Percentiles rank a stretch among this genome's conserved stretches.
These are phyloP conservation scores for Alosa alosa DNA, from an alignment of 2,113 vertebrate genomes.

Conservation along the genomic window DNA sequence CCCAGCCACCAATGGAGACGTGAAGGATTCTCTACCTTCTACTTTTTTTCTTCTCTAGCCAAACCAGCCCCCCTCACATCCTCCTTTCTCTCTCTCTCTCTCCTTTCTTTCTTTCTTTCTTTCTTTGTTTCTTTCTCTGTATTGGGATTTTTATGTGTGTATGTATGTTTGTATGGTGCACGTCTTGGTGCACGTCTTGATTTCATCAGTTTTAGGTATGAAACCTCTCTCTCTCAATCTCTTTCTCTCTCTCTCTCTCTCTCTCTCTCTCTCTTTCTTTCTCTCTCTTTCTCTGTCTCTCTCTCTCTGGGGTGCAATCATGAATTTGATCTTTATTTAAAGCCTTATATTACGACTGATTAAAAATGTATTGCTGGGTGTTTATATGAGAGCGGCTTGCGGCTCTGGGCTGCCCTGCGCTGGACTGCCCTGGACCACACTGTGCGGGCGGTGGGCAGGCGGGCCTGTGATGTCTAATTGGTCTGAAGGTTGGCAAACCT, in stretches of 20 bases:
- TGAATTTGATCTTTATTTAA: conserved; percentile 76
- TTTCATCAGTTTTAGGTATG: too few relatives aligned
- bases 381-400: conserved; percentile 62
- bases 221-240: neutral
- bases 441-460: conserved; percentile 53
- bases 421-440: neutral
- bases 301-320: conserved; percentile 59
- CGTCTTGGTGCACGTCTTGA: too few relatives aligned
- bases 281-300: neutral
- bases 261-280: too few relatives aligned
- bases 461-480: conserved; percentile 74
- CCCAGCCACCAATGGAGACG: neutral
- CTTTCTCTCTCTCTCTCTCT: conserved; percentile 34
- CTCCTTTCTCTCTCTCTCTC: neutral
- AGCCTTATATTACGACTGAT: conserved; percentile 75
- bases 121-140: conserved; percentile 27
- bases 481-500: conserved; percentile 72
- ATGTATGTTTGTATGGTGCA: too few relatives aligned
- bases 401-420: neutral
- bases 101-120: conserved; percentile 34
- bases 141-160: too few relatives aligned
- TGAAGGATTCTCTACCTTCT: neutral
- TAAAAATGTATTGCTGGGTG: conserved; percentile 70
- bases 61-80: neutral
- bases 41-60: neutral